A percentile compares a stretch with the other conserved stretches of the same genome.
Conservation (phyloP, 2,113 vertebrate species). For the Gavia stellata region DNA sequence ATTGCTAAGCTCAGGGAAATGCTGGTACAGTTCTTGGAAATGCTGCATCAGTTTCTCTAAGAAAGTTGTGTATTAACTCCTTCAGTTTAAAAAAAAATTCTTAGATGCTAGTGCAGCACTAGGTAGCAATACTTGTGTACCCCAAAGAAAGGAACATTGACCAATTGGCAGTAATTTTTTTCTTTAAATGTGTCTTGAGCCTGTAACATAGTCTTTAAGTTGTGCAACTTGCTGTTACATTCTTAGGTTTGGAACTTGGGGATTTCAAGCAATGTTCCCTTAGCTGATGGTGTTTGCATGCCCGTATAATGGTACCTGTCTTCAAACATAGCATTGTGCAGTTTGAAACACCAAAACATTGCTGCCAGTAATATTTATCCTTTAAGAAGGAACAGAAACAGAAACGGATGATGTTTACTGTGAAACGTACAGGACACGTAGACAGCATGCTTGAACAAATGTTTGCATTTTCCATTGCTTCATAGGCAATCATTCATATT, state of each 20-base stretch:
- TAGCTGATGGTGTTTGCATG: background rate
- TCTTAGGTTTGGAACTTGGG: background rate
- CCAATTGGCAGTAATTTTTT: background rate
- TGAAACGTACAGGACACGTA: background rate
- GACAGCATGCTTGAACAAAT: background rate
- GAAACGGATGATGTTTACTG: background rate
- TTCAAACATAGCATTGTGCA: background rate
- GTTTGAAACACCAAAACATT: background rate
- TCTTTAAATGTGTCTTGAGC: background rate
- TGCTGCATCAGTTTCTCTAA: background rate
- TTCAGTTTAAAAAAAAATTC: background rate
- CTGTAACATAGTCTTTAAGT: background rate
- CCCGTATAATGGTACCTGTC: background rate
- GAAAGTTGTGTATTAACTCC: background rate
- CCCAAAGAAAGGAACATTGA: background rate
- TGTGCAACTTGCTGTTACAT: background rate
- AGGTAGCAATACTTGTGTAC: background rate
- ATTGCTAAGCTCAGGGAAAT: background rate
- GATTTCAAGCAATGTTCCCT: background rate
- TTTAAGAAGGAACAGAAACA: background rate
- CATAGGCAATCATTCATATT: fast-evolving
- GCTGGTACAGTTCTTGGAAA: background rate
- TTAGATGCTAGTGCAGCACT: background rate
- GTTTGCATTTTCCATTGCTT: background rate
- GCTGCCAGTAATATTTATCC: background rate